Evolutionary conservation across 2,797 vertebrate species (phyloP), one percentile per base, ranked within the genome.

Genomic region (Rhinichthys osculus): DNA sequence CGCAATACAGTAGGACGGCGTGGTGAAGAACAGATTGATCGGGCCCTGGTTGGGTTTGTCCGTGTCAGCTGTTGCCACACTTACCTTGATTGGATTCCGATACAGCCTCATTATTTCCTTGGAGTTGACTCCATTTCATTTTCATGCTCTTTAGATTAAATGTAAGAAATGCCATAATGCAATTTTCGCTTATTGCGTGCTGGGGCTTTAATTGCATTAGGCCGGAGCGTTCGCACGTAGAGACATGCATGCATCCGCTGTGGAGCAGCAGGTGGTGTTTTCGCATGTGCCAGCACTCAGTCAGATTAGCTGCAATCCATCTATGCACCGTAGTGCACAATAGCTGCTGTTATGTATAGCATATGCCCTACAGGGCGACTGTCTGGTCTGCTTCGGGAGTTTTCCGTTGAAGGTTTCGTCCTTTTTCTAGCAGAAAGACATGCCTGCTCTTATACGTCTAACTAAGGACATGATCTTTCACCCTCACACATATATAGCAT

Each of bases 161-260:
- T 93, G 93, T 91, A 93, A 94, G 93, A 93, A 90, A 83, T 74
- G 57, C 11, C 89, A 88, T 92, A 93, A 95, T 93, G 90, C 91
- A 93, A 92, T 95, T 92, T 91, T 90, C 66, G 92, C 90, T 87
- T 84, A 90, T 92, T 89, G 91, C 94, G 90, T 92, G 93, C 92
- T 93, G 90, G 90, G 90, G 85, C 74, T 90, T 92, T 94, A 94
- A 95, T 94, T 93, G 92, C 91, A 94, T 95, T 94, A 94, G 78
- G 86, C 87, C 90, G 88, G 11, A 78, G 47, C 14, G 92, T 89
- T 64, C 87, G 78, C 50, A 54, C 4, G 2, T 23, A 81, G 35
- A 74, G 57, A 47, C 59, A 78, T 42, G 17, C 33, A 81, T 38
- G 78, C 64, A 59, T 50, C 40, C 38, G 19, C 27, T 19, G 40